Conservation (phyloP, 2,113 vertebrate species). For the Dendropsophus ebraccatus region DNA sequence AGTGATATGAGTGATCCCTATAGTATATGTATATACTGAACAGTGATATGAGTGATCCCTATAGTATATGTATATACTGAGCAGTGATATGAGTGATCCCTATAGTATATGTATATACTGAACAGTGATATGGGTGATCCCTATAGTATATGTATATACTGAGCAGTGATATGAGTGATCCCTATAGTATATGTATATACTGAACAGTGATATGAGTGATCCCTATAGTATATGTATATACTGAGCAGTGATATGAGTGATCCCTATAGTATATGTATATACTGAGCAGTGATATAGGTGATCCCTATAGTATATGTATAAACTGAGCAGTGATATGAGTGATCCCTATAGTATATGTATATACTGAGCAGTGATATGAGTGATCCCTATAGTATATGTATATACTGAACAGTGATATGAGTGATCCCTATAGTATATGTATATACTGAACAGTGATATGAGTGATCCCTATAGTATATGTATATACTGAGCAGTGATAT, state of each 20-base stretch:
- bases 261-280: neutral
- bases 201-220: neutral
- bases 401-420: neutral
- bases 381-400: neutral
- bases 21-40: neutral
- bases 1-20: neutral
- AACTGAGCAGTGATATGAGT: neutral
- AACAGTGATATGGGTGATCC: neutral
- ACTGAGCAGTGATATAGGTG: neutral
- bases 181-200: no score
- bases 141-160: neutral
- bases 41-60: neutral
- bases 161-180: no score
- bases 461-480: neutral
- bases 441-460: neutral
- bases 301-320: neutral
- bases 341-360: neutral
- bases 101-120: neutral
- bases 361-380: neutral
- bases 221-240: neutral
- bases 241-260: neutral
- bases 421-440: neutral
- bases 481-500: no score
- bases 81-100: neutral
- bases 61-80: neutral